Conservation (phyloP, 2,113 vertebrate genomes). For the Heliornis fulica region DNA sequence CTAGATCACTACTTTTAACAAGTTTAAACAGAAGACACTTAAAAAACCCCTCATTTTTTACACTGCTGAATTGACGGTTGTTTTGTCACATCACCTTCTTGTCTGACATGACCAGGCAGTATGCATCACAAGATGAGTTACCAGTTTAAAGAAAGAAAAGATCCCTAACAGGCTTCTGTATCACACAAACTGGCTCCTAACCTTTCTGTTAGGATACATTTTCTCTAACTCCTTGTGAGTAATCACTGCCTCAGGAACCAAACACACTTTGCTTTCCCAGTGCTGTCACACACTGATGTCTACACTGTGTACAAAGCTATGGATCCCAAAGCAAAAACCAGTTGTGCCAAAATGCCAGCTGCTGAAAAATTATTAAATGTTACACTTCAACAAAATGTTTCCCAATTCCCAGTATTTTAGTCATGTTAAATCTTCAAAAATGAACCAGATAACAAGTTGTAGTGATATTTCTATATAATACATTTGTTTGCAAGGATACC, state of each 20-base stretch:
- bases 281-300: background rate
- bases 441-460: background rate
- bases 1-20: background rate
- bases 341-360: background rate
- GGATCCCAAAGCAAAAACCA: background rate
- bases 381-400: background rate
- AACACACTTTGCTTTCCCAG: background rate
- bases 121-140: background rate
- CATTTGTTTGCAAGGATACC: background rate
- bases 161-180: background rate
- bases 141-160: background rate
- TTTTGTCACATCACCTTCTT: background rate
- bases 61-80: background rate
- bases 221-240: background rate
- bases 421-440: background rate
- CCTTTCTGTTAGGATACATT: background rate
- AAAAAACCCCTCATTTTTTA: background rate
- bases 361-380: background rate
- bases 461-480: background rate
- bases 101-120: background rate
- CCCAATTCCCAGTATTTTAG: no score
- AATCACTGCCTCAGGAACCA: background rate
- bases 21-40: background rate
- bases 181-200: background rate
- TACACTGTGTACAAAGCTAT: rapidly evolving